phyloP scores from a whole-genome alignment of 1,140 invertebrate genomes.

The Pseudomyrmex gracilis region DNA sequence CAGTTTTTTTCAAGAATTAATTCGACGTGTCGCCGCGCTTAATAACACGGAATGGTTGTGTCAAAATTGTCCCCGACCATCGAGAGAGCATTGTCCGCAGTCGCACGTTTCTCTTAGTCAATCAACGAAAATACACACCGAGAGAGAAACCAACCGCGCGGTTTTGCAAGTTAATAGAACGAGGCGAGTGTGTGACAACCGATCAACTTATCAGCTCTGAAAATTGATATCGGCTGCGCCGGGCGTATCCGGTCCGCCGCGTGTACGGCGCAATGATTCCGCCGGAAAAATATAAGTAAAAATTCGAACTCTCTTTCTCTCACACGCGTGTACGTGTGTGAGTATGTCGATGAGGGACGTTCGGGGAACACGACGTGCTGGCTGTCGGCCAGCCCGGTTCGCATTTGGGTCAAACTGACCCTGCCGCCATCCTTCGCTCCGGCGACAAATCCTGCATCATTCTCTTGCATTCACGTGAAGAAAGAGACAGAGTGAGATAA shows the following conservation, averaged over 20 bases:
- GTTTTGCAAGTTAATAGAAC: conserved; percentile 41
- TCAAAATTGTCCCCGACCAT: conserved; percentile 14
- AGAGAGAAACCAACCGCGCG: background rate
- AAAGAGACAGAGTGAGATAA: too few species aligned
- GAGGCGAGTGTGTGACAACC: conserved; percentile 45
- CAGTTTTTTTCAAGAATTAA: background rate
- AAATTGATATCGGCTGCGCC: conserved; percentile 72
- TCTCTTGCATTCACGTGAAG: background rate
- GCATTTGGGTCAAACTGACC: conserved; percentile 80
- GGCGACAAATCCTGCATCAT: background rate
- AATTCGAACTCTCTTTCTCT: conserved; percentile 18
- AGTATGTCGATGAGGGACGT: conserved; percentile 61
- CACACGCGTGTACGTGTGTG: too few species aligned
- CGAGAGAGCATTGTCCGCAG: conserved; percentile 2
- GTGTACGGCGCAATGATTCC: background rate
- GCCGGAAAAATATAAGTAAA: conserved; percentile 71
- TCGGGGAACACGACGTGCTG: conserved; percentile 78
- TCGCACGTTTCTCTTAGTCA: background rate
- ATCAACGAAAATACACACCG: background rate
- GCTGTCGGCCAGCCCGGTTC: conserved; percentile 76
- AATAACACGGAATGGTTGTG: conserved; percentile 3
- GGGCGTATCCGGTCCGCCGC: background rate
- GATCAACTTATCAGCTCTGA: conserved; percentile 73
- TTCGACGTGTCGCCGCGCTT: background rate
- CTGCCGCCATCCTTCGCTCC: background rate